Evolutionary conservation across 2,797 vertebrate species (phyloP).

Genomic region (Podarcis siculus): DNA sequence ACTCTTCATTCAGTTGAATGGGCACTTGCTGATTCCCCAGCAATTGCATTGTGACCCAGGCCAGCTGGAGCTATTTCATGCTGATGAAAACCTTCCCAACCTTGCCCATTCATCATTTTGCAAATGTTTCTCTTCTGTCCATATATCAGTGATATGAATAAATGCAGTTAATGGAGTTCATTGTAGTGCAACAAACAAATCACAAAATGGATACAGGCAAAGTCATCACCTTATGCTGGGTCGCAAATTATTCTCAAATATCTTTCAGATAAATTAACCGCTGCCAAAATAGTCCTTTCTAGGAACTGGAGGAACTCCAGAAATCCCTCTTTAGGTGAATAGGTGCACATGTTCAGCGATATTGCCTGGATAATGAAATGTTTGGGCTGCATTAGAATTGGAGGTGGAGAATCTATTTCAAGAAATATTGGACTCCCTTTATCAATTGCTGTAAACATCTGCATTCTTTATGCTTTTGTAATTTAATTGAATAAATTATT

Average conservation of each 20-base stretch:
- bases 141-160: conserved; percentile 10
- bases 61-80: conserved; percentile 12
- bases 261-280: conserved; percentile 10
- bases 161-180: conserved; percentile 11
- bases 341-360: background rate
- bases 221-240: background rate
- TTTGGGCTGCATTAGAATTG: background rate
- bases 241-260: background rate
- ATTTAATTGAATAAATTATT: background rate
- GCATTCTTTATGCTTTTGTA: background rate
- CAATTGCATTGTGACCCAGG: background rate
- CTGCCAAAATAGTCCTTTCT: background rate
- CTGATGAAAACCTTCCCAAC: conserved; percentile 2
- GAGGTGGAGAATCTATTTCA: background rate
- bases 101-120: conserved; percentile 17
- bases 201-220: conserved; percentile 22
- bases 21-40: background rate
- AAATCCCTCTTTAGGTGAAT: background rate
- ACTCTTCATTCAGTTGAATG: conserved; percentile 17
- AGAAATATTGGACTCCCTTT: background rate
- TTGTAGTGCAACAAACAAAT: conserved; percentile 18
- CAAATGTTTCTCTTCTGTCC: background rate
- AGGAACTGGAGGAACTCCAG: background rate
- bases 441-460: background rate
- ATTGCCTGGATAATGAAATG: background rate